Base-by-base conservation (phyloP, 2,113 vertebrate genomes). In the Myocastor coypus region DNA sequence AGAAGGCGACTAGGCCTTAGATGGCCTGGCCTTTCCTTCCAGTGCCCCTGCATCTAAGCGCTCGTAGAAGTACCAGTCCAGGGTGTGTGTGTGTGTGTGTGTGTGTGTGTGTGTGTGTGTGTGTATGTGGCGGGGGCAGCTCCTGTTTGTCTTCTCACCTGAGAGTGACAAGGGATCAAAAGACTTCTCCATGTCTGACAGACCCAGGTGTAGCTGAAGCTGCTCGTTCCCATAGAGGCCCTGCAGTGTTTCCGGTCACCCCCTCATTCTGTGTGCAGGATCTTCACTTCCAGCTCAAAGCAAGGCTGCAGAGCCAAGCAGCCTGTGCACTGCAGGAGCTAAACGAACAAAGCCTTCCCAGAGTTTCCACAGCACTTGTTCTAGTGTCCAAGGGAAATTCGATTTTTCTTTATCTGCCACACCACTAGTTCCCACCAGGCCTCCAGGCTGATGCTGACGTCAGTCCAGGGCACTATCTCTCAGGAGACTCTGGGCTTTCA, bases 1-100 rank as follows among this genome's bases (percentile, higher is more conserved):
- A 68, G 66, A 16, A 2, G 6, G 32, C 1, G 16, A 3, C 17
- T 19, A 34, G 2, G 2, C 34, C 16, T 7, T 7, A 37, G 34
- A n/a, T 0, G 17, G 7, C 68, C 30, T 11, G 26, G 68, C 34
- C 68, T 7, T 19, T n/a, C 17, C 19, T 8, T 37, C 68, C 34
- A 37, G 68, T n/a, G 66, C 5, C 68, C n/a, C 68, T 13, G 13
- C 34, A n/a, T 10, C 34, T 9, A 20, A 69, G 34, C 20, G 3
- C 34, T n/a, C 1, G 34, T 16, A 13, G 68, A 69, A 19, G 68
- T 5, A 6, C 34, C 66, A 69, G 66, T 16, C 2, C 7, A 34
- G 66, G 66, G 34, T 19, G n/a, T n/a, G n/a, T n/a, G n/a, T n/a
- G n/a, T n/a, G n/a, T n/a, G n/a, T n/a, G n/a, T n/a, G n/a, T n/a